phyloP scores from a whole-genome alignment of 2,888 invertebrate species.

The Neoscelio sp. region DNA sequence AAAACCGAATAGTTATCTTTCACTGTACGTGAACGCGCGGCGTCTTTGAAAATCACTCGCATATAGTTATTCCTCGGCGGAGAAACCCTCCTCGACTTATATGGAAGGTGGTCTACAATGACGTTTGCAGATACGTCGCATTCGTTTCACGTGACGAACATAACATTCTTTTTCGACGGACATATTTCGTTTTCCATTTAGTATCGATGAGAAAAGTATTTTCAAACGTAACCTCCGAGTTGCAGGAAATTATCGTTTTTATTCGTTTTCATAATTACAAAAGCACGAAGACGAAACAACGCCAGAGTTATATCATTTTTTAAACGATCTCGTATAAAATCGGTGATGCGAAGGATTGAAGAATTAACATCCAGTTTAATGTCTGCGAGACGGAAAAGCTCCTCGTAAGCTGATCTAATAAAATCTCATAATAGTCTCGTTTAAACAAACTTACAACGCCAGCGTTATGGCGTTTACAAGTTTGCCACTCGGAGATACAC shows the following conservation, averaged over 20 bases:
- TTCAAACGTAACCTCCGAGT: too few relatives aligned
- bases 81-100: slow-evolving; percentile 38
- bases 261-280: too few relatives aligned
- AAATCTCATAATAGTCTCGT: slow-evolving; percentile 80
- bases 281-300: too few relatives aligned
- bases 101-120: slow-evolving; percentile 56
- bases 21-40: slow-evolving; percentile 34
- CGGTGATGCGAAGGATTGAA: too few relatives aligned
- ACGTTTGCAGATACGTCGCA: slow-evolving; percentile 24
- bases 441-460: slow-evolving; percentile 78
- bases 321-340: too few relatives aligned
- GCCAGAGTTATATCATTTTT: too few relatives aligned
- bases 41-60: slow-evolving; percentile 57
- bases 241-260: too few relatives aligned
- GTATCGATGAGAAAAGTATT: background rate
- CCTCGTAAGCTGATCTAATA: slow-evolving; percentile 75
- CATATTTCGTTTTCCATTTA: background rate
- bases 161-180: slow-evolving; percentile 18
- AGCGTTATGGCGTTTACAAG: slow-evolving; percentile 72
- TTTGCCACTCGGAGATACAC: slow-evolving; percentile 71
- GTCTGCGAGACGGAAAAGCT: too few relatives aligned
- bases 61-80: slow-evolving; percentile 42
- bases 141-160: slow-evolving; percentile 34
- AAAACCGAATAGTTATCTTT: slow-evolving; percentile 52
- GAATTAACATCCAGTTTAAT: too few relatives aligned